A percentile compares a stretch with the other conserved stretches of the same genome.
Conservation (phyloP, 2,113 vertebrate species). For the Pomatostomus ruficeps region DNA sequence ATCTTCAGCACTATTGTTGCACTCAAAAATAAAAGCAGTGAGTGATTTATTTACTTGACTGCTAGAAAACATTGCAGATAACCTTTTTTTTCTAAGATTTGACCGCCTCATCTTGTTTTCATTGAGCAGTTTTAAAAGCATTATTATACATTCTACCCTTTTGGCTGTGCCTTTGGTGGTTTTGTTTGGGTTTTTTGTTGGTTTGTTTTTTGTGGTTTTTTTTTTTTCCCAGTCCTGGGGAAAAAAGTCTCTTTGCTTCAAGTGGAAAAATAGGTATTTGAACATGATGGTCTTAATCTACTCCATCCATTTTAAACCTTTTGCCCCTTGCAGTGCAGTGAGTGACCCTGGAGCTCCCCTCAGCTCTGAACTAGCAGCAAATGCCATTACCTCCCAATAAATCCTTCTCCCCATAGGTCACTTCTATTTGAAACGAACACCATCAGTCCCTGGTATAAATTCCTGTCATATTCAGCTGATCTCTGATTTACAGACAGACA, state of each 20-base stretch:
- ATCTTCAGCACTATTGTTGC: background rate
- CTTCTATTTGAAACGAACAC: background rate
- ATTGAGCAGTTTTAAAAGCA: background rate
- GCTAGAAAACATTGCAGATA: background rate
- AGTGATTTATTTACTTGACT: background rate
- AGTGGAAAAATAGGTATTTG: background rate
- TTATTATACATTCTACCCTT: background rate
- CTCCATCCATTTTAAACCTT: background rate
- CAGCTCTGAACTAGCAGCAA: background rate
- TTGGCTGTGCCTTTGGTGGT: background rate
- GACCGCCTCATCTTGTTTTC: background rate
- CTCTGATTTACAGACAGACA: background rate
- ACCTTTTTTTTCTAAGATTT: background rate
- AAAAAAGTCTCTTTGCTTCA: background rate
- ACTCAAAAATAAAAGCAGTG: background rate
- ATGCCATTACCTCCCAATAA: background rate
- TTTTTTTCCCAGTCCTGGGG: background rate
- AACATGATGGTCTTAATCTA: background rate
- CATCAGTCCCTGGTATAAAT: background rate
- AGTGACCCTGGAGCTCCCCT: background rate
- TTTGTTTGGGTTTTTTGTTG: background rate
- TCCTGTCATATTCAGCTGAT: background rate
- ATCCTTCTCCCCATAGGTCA: constrained; percentile 10
- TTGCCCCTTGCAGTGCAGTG: background rate
- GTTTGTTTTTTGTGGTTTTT: no score